A percentile compares a stretch with the other conserved stretches of the same genome.
These are phyloP conservation scores for Ahaetulla prasina DNA, from an alignment of 2,113 vertebrate genomes.

Conservation along the genomic window DNA sequence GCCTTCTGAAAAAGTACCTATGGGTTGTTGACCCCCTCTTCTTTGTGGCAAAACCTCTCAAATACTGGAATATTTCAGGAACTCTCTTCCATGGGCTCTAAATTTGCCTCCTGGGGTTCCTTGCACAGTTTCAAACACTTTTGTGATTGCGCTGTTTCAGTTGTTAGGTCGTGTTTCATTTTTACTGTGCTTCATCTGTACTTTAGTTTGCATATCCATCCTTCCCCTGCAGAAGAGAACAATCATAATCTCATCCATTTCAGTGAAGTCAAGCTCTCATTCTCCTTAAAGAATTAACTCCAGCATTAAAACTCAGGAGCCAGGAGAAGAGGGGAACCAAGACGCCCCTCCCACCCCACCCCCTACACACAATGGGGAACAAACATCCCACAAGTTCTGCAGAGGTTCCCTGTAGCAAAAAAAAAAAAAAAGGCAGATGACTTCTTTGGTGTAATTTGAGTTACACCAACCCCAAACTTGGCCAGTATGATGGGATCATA, in stretches of 20 bases:
- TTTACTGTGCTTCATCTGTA: neutral
- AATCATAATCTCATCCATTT: neutral
- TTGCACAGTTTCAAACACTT: neutral
- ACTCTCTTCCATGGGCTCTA: neutral
- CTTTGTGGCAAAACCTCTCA: too few relatives aligned
- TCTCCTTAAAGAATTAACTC: neutral
- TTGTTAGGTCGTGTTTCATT: neutral
- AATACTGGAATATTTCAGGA: neutral
- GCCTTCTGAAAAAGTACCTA: too few relatives aligned
- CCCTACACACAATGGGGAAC: neutral
- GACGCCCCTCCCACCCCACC: accelerated
- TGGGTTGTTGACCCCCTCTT: too few relatives aligned
- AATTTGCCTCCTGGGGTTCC: neutral
- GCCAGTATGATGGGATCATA: neutral
- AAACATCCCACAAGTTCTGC: neutral
- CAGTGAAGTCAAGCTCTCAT: neutral
- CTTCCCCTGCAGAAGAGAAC: neutral
- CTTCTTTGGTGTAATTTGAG: neutral
- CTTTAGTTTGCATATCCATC: neutral
- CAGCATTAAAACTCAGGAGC: neutral
- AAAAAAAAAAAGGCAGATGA: neutral
- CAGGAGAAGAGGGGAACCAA: neutral
- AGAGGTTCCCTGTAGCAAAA: neutral
- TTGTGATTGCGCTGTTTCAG: neutral
- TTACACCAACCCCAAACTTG: neutral